Percentiles rank a stretch among this genome's conserved stretches.
These are phyloP conservation scores for Pelobates cultripes DNA, from an alignment of 2,797 vertebrate species.

Conservation along the genomic window DNA sequence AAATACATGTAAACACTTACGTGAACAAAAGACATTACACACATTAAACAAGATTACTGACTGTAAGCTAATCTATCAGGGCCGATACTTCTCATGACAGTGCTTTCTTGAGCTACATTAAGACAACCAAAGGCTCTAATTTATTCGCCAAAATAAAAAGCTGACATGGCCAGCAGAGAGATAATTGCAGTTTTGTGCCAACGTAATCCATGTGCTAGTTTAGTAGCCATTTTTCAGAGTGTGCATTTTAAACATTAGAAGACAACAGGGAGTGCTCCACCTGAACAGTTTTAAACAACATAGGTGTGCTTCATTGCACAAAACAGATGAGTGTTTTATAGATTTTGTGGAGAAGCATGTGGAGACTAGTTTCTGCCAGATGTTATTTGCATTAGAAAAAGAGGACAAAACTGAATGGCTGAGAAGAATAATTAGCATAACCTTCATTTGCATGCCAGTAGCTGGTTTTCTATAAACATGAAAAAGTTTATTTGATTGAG, in stretches of 20 bases:
- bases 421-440: neutral
- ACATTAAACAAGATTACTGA: constrained; percentile 55
- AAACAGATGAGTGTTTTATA: constrained; percentile 40
- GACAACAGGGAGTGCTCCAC: constrained; percentile 42
- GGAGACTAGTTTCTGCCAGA: constrained; percentile 34
- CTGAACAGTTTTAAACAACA: constrained; percentile 25
- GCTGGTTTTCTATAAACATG: too few species aligned
- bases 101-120: constrained; percentile 33
- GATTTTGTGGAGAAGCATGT: constrained; percentile 27
- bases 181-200: constrained; percentile 50
- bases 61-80: constrained; percentile 46
- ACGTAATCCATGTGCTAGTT: constrained; percentile 35
- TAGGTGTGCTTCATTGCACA: constrained; percentile 53
- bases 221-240: constrained; percentile 40
- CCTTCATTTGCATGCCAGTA: neutral
- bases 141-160: constrained; percentile 44
- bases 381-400: constrained; percentile 22
- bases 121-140: constrained; percentile 34
- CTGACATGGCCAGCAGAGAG: constrained; percentile 47
- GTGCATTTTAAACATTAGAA: constrained; percentile 47
- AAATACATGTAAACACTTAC: constrained; percentile 52
- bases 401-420: too few species aligned
- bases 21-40: constrained; percentile 50
- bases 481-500: too few species aligned
- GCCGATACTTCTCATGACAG: constrained; percentile 39